A percentile compares a stretch with the other conserved stretches of the same genome.
phyloP scores from a whole-genome alignment of 1,140 invertebrate genomes.

The Aradophagus sp. region DNA sequence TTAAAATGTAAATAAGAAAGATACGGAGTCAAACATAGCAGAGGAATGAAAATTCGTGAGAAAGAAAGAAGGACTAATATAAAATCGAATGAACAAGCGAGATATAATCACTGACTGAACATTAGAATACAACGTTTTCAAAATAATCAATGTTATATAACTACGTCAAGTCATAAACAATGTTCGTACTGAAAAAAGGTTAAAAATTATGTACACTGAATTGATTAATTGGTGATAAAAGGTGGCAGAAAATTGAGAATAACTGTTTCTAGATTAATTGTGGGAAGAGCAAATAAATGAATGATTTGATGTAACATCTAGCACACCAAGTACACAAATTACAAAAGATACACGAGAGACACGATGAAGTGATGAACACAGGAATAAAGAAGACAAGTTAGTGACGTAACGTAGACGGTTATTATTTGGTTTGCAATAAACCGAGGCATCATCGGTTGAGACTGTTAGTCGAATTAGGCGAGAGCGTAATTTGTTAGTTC shows the following conservation, averaged over 20 bases:
- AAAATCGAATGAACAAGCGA: constrained; percentile 1
- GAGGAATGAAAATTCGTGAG: not conserved
- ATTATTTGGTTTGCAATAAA: constrained; percentile 32
- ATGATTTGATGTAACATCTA: constrained; percentile 47
- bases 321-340: constrained; percentile 50
- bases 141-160: no score
- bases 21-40: not conserved
- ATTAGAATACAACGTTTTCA: no score
- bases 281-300: constrained; percentile 37
- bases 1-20: constrained; percentile 18
- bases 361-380: constrained; percentile 55
- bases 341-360: constrained; percentile 53
- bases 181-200: no score
- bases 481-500: constrained; percentile 45
- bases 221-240: constrained; percentile 9
- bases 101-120: no score
- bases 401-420: constrained; percentile 29
- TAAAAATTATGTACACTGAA: constrained; percentile 22
- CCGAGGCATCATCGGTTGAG: constrained; percentile 18
- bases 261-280: constrained; percentile 32
- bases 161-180: no score
- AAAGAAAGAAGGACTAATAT: not conserved
- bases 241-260: constrained; percentile 18
- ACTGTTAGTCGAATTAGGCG: constrained; percentile 40
- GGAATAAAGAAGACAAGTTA: constrained; percentile 49